These are phyloP conservation scores for Petrocephalus microphthalmus DNA, from an alignment of 2,113 vertebrate genomes.

Conservation along the genomic window DNA sequence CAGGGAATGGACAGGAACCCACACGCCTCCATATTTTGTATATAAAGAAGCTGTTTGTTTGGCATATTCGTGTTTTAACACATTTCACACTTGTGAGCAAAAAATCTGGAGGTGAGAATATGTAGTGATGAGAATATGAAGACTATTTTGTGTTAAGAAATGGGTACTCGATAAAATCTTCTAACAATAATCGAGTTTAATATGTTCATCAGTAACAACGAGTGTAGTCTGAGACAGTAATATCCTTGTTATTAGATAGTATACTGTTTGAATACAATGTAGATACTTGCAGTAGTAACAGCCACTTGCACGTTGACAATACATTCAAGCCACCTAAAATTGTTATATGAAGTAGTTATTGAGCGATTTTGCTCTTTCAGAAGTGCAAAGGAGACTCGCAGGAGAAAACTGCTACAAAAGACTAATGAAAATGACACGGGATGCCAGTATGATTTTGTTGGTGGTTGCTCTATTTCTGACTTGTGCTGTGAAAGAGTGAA, in stretches of 20 bases:
- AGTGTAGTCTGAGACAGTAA: not conserved
- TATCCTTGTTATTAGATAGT: not conserved
- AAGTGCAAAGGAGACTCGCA: not conserved
- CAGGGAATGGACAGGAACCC: not conserved
- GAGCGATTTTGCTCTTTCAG: not conserved
- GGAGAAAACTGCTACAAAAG: not conserved
- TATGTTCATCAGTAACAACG: not conserved
- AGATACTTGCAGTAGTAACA: not conserved
- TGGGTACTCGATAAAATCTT: not conserved
- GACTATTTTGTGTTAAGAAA: not conserved
- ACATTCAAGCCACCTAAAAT: not conserved
- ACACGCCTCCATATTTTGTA: not conserved
- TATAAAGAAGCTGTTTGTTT: not conserved
- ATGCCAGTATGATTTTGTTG: not conserved
- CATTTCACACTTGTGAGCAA: not conserved
- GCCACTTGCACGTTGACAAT: not conserved
- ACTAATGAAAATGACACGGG: not conserved
- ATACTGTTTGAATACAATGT: not conserved
- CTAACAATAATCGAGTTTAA: not conserved
- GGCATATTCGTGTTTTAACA: not conserved
- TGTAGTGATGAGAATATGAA: not conserved
- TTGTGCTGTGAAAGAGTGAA: not conserved
- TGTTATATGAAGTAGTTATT: not conserved
- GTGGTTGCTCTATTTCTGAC: not conserved
- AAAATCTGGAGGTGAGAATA: not conserved